A percentile compares a stretch with the other conserved stretches of the same genome.
These are phyloP conservation scores for Propithecus perrieri DNA, from an alignment of 2,797 vertebrate species.

Conservation along the genomic window DNA sequence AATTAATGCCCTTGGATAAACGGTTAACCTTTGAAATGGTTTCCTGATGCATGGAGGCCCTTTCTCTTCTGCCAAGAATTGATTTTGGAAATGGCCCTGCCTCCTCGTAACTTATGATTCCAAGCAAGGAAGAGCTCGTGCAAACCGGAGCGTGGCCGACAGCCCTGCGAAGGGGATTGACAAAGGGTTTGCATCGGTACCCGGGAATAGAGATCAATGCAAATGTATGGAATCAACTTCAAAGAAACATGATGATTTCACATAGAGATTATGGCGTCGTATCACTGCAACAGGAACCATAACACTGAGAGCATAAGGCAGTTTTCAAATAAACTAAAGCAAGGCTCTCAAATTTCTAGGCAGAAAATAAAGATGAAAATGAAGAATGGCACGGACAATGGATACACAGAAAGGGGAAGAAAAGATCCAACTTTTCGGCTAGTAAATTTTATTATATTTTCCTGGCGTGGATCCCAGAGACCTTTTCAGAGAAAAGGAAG, in stretches of 20 bases:
- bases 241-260: neutral
- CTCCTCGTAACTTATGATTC: constrained; percentile 61
- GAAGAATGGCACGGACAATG: neutral
- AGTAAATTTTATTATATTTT: constrained; percentile 54
- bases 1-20: constrained; percentile 73
- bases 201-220: neutral
- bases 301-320: neutral
- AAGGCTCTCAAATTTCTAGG: neutral
- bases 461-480: constrained; percentile 49
- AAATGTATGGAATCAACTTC: neutral
- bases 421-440: neutral
- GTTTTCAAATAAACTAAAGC: neutral
- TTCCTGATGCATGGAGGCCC: constrained; percentile 63
- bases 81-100: constrained; percentile 67
- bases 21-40: constrained; percentile 73
- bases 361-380: neutral
- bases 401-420: neutral
- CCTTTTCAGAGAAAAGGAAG: neutral
- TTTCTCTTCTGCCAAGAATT: constrained; percentile 68
- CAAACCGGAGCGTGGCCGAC: neutral
- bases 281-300: neutral
- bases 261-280: neutral
- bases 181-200: neutral
- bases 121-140: constrained; percentile 18
- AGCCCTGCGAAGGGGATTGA: neutral